These are phyloP conservation scores for Echinarachnius parma DNA, from an alignment of 53 echinoderm and acorn worm genomes.

Conservation along the genomic window DNA sequence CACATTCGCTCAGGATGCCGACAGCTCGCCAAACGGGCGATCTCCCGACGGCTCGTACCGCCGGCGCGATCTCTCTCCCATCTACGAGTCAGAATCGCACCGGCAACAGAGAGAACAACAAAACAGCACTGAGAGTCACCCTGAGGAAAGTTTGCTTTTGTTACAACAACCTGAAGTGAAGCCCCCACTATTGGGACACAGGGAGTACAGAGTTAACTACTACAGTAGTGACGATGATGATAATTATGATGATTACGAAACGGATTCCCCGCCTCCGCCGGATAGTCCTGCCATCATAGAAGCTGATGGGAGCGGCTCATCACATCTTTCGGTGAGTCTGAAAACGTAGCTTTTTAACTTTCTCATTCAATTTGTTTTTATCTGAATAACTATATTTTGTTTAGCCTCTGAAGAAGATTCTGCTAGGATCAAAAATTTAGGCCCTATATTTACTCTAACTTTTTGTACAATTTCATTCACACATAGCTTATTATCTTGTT, in stretches of 20 bases:
- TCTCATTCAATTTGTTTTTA: too few species aligned
- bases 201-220: conserved; percentile 50
- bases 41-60: conserved; percentile 4
- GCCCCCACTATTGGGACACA: conserved; percentile 9
- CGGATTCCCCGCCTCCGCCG: conserved; percentile 21
- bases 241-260: conserved; percentile 51
- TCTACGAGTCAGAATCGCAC: conserved; percentile 52
- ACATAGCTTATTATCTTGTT: too few species aligned
- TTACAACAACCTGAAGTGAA: too few species aligned
- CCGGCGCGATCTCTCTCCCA: conserved; percentile 61
- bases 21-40: conserved; percentile 22
- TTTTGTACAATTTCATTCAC: too few species aligned
- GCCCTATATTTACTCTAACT: too few species aligned
- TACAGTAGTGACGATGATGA: conserved; percentile 74
- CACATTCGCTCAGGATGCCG: conserved; percentile 65
- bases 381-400: too few species aligned
- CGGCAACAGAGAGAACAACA: conserved; percentile 16
- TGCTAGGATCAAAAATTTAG: too few species aligned
- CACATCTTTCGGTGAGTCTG: too few species aligned
- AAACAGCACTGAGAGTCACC: neutral
- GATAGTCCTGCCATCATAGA: conserved; percentile 14
- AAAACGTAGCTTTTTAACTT: too few species aligned
- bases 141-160: neutral
- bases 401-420: too few species aligned
- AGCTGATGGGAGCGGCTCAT: too few species aligned